Conservation (phyloP, 2,888 invertebrate species). For the Anagyrus pseudococci region DNA sequence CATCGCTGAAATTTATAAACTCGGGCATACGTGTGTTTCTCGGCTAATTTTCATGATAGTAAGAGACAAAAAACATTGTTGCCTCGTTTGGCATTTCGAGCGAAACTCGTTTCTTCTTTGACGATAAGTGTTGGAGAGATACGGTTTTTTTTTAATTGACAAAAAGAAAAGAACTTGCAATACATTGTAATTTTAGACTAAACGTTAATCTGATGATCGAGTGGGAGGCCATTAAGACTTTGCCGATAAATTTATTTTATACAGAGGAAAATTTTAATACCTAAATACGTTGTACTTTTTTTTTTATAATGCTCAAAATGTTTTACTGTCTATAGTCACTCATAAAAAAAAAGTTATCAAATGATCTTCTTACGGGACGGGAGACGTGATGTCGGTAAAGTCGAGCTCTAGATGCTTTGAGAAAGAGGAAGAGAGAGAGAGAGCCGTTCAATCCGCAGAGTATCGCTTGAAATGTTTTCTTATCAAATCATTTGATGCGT, state of each 20-base stretch:
- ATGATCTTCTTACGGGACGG: too few species aligned
- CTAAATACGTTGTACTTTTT: not conserved
- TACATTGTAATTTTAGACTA: constrained; percentile 25
- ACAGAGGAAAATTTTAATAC: too few species aligned
- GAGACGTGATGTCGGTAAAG: constrained; percentile 7
- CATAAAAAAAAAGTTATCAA: constrained; percentile 8
- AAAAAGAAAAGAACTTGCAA: constrained; percentile 28
- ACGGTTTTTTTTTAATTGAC: not conserved
- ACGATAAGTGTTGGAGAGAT: not conserved
- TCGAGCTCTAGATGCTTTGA: constrained; percentile 10
- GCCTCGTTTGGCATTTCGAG: constrained; percentile 26
- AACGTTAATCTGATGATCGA: constrained; percentile 8
- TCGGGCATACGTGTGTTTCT: constrained; percentile 19
- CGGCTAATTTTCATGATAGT: constrained; percentile 4
- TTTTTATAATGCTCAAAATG: not conserved
- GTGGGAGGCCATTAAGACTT: constrained; percentile 8
- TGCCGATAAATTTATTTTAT: not conserved
- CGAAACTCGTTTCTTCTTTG: constrained; percentile 22
- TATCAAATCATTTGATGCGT: not conserved
- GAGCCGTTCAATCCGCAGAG: constrained; percentile 17
- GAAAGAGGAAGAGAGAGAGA: too few species aligned
- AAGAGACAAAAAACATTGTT: constrained; percentile 15
- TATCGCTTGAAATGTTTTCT: constrained; percentile 26
- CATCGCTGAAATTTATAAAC: constrained; percentile 7
- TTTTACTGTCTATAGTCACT: too few species aligned